Conservation (phyloP, 2,113 vertebrate species). For the Clupea harengus region DNA sequence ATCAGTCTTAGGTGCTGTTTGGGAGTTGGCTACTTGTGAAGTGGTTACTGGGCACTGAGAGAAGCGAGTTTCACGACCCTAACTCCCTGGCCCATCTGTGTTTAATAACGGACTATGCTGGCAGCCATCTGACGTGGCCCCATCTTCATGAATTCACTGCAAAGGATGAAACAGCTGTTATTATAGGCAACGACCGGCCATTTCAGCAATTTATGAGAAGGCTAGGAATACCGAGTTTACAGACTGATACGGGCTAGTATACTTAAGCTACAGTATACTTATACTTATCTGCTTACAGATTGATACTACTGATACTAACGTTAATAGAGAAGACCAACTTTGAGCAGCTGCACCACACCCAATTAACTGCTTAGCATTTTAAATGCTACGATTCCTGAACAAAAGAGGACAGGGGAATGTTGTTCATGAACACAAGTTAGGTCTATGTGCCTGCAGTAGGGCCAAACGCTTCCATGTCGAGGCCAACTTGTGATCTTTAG, state of each 20-base stretch:
- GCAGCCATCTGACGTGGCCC: slow-evolving; percentile 38
- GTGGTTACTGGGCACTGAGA: background rate
- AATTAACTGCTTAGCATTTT: background rate
- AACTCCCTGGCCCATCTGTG: slow-evolving; percentile 48
- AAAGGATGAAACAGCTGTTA: background rate
- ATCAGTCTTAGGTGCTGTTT: background rate
- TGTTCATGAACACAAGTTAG: background rate
- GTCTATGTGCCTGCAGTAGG: background rate
- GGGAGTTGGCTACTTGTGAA: background rate
- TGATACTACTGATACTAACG: background rate
- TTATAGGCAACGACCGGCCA: background rate
- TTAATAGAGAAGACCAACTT: background rate
- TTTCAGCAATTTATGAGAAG: background rate
- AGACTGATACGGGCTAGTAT: background rate
- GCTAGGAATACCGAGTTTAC: background rate
- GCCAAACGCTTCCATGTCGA: background rate
- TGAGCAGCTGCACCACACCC: background rate
- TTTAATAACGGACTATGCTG: slow-evolving; percentile 29
- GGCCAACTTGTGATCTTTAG: background rate
- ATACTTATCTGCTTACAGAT: background rate
- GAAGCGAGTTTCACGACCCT: background rate
- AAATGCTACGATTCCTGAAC: background rate
- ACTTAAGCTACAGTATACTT: too few species aligned
- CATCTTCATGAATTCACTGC: background rate
- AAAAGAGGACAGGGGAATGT: background rate